These are phyloP conservation scores for Drosophila phalerata DNA, from an alignment of 2,888 invertebrate species.

Conservation along the genomic window DNA sequence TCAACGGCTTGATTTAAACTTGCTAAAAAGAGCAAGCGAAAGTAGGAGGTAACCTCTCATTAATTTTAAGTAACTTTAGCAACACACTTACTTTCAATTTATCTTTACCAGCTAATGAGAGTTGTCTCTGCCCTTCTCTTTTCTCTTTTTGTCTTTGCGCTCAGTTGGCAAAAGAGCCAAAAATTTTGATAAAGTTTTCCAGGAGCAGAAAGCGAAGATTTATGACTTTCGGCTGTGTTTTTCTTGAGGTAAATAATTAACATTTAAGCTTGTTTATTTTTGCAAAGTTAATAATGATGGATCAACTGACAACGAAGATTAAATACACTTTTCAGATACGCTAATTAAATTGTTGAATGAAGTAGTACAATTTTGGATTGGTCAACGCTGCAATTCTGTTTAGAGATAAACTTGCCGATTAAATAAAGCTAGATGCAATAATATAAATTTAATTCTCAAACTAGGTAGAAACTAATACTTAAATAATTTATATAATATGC, in stretches of 20 bases:
- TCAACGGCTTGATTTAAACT: slow-evolving; percentile 33
- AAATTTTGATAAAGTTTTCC: slow-evolving; percentile 57
- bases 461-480: too few species aligned
- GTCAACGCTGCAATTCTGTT: too few species aligned
- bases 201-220: slow-evolving; percentile 63
- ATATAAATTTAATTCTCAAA: too few species aligned
- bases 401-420: too few species aligned
- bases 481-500: too few species aligned
- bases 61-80: slow-evolving; percentile 68
- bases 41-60: slow-evolving; percentile 49
- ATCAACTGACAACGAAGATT: slow-evolving; percentile 17
- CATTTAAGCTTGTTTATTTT: slow-evolving; percentile 38
- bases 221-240: slow-evolving; percentile 47
- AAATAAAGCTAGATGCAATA: too few species aligned
- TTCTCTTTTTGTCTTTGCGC: not conserved
- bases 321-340: slow-evolving; percentile 11
- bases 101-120: slow-evolving; percentile 71
- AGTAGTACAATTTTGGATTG: too few species aligned
- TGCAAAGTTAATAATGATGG: slow-evolving; percentile 15
- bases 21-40: slow-evolving; percentile 4
- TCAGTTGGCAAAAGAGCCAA: slow-evolving; percentile 20
- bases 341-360: slow-evolving; percentile 17
- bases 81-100: slow-evolving; percentile 52
- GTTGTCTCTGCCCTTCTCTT: slow-evolving; percentile 12
- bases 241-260: slow-evolving; percentile 39